These are phyloP conservation scores for Casuarius casuarius DNA, from an alignment of 2,113 vertebrate species.

Conservation along the genomic window DNA sequence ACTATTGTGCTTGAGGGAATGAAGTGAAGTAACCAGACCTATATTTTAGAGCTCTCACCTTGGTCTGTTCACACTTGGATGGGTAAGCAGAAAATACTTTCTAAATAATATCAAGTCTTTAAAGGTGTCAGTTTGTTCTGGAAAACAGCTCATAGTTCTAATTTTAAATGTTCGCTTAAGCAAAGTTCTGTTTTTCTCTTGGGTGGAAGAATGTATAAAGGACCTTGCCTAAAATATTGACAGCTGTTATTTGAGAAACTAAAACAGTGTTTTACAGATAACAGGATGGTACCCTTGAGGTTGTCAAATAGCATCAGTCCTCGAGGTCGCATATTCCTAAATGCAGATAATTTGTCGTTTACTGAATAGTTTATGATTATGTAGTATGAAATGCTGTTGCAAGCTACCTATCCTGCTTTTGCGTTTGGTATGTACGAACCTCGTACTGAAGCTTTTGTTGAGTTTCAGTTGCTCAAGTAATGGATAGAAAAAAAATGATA, in stretches of 20 bases:
- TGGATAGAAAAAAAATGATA: neutral
- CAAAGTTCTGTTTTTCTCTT: neutral
- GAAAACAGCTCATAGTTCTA: neutral
- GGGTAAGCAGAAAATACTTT: neutral
- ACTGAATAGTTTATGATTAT: neutral
- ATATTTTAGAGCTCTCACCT: rapidly evolving
- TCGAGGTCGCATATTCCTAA: neutral
- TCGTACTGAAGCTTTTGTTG: neutral
- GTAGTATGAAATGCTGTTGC: neutral
- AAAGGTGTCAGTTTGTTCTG: neutral
- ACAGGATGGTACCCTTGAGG: too few species aligned
- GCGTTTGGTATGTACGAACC: neutral
- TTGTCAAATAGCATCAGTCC: neutral
- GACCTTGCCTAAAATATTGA: neutral
- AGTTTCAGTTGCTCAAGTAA: neutral
- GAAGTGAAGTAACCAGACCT: neutral
- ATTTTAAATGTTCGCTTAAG: neutral
- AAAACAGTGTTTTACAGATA: neutral
- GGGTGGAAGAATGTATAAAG: neutral
- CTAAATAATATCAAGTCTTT: neutral
- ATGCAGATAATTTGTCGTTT: neutral
- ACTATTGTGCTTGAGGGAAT: neutral
- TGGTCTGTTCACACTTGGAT: neutral
- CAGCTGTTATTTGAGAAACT: neutral
- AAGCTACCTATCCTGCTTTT: neutral